Evolutionary conservation across 2,888 invertebrate genomes (phyloP), one percentile per base, ranked within the genome.

Genomic region (Diarsia mendica): DNA sequence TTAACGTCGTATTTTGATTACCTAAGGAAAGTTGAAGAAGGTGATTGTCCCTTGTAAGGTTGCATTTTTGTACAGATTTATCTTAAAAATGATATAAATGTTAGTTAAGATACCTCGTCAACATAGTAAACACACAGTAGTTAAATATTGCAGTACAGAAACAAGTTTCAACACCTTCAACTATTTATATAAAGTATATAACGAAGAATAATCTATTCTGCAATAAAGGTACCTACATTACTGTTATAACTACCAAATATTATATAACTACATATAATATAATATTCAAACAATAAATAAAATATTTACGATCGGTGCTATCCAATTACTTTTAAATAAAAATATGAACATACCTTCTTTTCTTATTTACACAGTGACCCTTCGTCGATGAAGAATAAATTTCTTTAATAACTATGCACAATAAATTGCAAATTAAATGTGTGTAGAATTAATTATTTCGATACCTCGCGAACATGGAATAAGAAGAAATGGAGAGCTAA

Each of bases 401-500:
- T 82, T 82, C 53, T 53, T 73, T 67, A 71, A 68, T 51, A 70
- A 82, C 61, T 73, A 67, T 71, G 72, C 44, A 68, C 65, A 60
- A 71, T 80, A 80, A 84, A 84, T 73, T 71, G 77, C 73, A 77
- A 80, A 83, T 80, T 73, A 77, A 80, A 83, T 84, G 84, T 73
- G 67, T 70, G 51, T 75, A 67, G 78, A 79, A 85, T 83, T 76
- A 77, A 82, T 77, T 79, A 85, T 77, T 77, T 77, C 46, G 51
- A 80, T 70, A 72, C 18, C 53, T 67, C 39, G 46, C 20, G 4
- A 2, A 20, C 69, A 70, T n/a, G 13, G 79, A 81, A 23, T 65
- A 82, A 13, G 3, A 13, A 58, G 0, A 63, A 73, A 78, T 63
- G 82, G 66, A 80, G 39, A 28, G 2, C 2, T 49, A 44, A 44